phyloP scores from a whole-genome alignment of 1,140 invertebrate species.

The Dreissena rostriformis region DNA sequence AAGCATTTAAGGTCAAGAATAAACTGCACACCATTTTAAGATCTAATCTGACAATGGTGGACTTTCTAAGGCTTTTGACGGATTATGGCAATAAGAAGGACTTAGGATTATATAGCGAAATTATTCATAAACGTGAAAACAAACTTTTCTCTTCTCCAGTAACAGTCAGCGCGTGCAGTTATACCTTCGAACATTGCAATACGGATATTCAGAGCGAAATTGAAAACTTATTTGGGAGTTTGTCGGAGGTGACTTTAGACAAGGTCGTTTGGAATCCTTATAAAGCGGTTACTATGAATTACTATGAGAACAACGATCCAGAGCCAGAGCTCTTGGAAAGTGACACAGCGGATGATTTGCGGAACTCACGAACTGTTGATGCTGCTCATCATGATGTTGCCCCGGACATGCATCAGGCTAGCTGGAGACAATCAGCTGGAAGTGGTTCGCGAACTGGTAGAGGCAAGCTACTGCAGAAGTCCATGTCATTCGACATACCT shows the following conservation, averaged over 20 bases:
- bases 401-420: no score
- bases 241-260: conserved; percentile 35
- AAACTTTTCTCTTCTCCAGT: conserved; percentile 2
- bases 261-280: conserved; percentile 20
- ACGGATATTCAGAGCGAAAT: conserved; percentile 9
- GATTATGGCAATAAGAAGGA: conserved; percentile 46
- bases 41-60: conserved; percentile 10
- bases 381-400: no score
- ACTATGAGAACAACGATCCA: no score
- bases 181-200: conserved; percentile 21
- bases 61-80: conserved; percentile 46
- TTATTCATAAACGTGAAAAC: conserved; percentile 16
- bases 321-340: no score
- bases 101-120: background rate
- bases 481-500: conserved; percentile 44
- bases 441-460: background rate
- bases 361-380: no score
- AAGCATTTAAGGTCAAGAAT: conserved; percentile 32
- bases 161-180: background rate
- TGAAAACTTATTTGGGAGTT: conserved; percentile 48
- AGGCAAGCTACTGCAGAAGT: conserved; percentile 4
- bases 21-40: conserved; percentile 31
- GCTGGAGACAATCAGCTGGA: background rate
- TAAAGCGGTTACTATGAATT: no score
- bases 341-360: no score